These are phyloP conservation scores for Echinarachnius parma DNA, from an alignment of 53 echinoderm and acorn worm species.

Conservation along the genomic window DNA sequence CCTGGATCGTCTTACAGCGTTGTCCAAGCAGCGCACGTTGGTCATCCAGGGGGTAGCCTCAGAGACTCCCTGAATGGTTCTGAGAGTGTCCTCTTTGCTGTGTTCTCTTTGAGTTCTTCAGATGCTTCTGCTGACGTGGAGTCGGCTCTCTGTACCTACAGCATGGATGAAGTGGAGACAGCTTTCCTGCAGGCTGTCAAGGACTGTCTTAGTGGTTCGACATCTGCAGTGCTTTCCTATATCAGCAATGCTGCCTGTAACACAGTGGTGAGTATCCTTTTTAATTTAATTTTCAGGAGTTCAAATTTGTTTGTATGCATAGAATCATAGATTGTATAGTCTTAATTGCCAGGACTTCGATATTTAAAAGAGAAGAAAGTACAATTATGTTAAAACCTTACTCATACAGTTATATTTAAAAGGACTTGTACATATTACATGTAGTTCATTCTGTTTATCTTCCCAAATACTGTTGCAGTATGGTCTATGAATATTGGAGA, in stretches of 20 bases:
- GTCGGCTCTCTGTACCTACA: constrained; percentile 4
- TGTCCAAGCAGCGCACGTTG: constrained; percentile 16
- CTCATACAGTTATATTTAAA: too few species aligned
- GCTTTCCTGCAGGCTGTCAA: constrained; percentile 8
- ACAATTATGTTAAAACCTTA: too few species aligned
- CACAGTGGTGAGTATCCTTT: constrained; percentile 7
- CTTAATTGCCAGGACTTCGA: neutral
- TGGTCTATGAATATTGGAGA: too few species aligned
- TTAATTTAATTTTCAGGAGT: neutral
- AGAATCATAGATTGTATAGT: neutral
- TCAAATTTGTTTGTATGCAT: neutral
- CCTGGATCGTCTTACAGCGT: constrained; percentile 11
- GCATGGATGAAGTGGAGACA: constrained; percentile 8
- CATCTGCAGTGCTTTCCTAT: neutral
- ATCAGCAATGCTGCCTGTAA: neutral
- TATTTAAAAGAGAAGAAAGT: neutral
- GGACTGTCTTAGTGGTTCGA: neutral
- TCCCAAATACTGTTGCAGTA: too few species aligned
- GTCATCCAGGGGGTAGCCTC: neutral
- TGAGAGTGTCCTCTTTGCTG: constrained; percentile 4
- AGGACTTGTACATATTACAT: too few species aligned
- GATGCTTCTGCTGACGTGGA: neutral
- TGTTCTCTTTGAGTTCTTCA: neutral
- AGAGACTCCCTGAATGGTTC: neutral
- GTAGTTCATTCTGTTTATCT: too few species aligned